Evolutionary conservation across 2,888 invertebrate genomes (phyloP).

Genomic region (Sclerodermus sp.): DNA sequence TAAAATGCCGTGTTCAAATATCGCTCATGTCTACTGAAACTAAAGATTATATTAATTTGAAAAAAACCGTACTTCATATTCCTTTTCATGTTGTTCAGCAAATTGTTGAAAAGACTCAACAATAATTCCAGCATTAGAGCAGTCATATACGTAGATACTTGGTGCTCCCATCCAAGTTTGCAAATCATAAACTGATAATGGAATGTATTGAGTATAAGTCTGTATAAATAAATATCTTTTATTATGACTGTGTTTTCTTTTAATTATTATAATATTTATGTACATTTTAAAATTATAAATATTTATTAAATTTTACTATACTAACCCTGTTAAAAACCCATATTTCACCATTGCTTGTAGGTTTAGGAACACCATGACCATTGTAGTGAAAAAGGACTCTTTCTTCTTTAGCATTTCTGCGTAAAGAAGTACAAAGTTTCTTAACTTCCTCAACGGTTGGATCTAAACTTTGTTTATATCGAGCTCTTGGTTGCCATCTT

Average conservation of each 20-base stretch:
- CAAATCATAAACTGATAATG: conserved; percentile 95
- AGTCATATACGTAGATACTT: conserved; percentile 98
- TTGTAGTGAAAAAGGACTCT: conserved; percentile 98
- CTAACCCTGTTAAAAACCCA: conserved; percentile 97
- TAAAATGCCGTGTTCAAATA: too few relatives aligned
- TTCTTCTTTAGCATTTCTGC: conserved; percentile 97
- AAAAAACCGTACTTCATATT: conserved; percentile 64
- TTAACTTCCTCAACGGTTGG: conserved; percentile 98
- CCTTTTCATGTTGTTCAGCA: conserved; percentile 87
- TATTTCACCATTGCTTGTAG: conserved; percentile 97
- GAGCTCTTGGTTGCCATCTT: conserved; percentile 96
- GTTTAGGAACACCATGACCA: conserved; percentile 98
- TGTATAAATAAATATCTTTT: conserved; percentile 55
- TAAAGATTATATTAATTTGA: too few relatives aligned
- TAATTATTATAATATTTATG: neutral
- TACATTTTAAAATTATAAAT: neutral
- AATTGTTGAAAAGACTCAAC: conserved; percentile 88
- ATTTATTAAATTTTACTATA: neutral
- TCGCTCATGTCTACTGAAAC: too few relatives aligned
- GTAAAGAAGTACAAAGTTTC: conserved; percentile 89
- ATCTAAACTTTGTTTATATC: conserved; percentile 96
- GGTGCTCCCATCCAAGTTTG: conserved; percentile 99
- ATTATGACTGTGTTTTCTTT: neutral
- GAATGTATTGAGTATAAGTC: conserved; percentile 99
- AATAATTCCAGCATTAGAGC: conserved; percentile 96